Conservation (phyloP, 2,113 vertebrate genomes). For the Turdus rufiventris region DNA sequence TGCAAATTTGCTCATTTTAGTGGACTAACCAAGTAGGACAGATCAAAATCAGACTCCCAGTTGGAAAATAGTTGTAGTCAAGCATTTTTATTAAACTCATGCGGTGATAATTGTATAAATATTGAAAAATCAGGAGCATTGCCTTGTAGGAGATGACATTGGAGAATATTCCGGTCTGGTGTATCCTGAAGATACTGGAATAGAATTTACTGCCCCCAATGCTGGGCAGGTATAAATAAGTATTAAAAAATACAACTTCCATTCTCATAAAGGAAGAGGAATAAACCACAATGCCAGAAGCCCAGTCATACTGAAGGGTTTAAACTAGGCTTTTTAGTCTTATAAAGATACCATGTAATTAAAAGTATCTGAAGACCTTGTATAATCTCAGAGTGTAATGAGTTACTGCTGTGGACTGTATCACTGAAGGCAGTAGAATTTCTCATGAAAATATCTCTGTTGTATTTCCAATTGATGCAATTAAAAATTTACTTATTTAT, state of each 20-base stretch:
- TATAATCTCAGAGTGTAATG: neutral
- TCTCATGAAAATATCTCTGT: neutral
- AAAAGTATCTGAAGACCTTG: neutral
- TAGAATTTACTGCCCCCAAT: neutral
- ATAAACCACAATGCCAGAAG: neutral
- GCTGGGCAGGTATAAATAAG: neutral
- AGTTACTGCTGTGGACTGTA: neutral
- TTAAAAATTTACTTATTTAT: neutral
- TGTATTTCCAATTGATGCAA: neutral
- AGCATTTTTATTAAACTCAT: neutral
- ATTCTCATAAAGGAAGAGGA: neutral
- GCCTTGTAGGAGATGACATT: rapidly evolving
- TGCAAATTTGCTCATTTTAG: neutral
- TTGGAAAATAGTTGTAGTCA: neutral
- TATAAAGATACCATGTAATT: neutral
- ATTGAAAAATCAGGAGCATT: neutral
- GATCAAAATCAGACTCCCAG: neutral
- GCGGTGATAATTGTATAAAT: neutral
- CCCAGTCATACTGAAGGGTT: neutral
- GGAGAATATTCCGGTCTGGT: neutral
- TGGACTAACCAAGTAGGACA: neutral
- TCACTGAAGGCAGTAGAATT: neutral
- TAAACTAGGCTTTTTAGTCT: neutral
- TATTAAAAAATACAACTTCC: neutral
- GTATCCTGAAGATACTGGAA: neutral